Percentiles rank a stretch among this genome's conserved stretches.
These are phyloP conservation scores for Stichodactyla mertensii DNA, from an alignment of 64 coral and sea anemone species.

Conservation along the genomic window DNA sequence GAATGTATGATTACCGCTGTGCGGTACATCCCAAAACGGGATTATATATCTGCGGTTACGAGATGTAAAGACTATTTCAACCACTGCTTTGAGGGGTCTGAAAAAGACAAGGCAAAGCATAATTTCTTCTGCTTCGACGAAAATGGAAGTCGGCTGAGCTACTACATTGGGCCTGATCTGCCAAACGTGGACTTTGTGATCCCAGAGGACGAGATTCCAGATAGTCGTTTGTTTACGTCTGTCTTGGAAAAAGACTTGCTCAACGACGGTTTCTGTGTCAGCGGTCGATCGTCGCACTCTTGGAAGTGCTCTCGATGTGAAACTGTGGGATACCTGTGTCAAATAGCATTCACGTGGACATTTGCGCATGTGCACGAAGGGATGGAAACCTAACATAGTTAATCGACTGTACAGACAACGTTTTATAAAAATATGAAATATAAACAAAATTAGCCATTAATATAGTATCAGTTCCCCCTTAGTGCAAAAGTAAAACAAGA, in stretches of 20 bases:
- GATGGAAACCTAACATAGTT: background rate
- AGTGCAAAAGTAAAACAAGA: too few relatives aligned
- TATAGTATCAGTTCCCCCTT: too few relatives aligned
- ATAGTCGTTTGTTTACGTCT: conserved; percentile 66
- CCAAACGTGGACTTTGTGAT: conserved; percentile 68
- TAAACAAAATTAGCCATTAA: too few relatives aligned
- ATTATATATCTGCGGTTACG: conserved; percentile 28
- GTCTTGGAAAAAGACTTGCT: conserved; percentile 81
- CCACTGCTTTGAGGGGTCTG: background rate
- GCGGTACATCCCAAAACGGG: conserved; percentile 51
- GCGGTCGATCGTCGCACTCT: conserved; percentile 65
- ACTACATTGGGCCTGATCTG: conserved; percentile 57
- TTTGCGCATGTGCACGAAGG: background rate
- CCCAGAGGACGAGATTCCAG: conserved; percentile 63
- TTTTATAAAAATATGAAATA: too few relatives aligned
- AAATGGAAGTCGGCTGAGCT: conserved; percentile 28
- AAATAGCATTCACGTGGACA: conserved; percentile 58
- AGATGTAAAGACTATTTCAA: conserved; percentile 33
- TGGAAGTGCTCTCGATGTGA: conserved; percentile 74
- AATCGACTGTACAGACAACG: background rate
- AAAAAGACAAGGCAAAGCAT: conserved; percentile 28
- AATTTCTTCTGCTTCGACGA: conserved; percentile 68
- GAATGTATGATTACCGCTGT: conserved; percentile 59
- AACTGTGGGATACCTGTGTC: conserved; percentile 57
- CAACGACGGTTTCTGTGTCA: conserved; percentile 79